These are phyloP conservation scores for Phanerotoma sp. DNA, from an alignment of 2,888 invertebrate genomes.

Conservation along the genomic window DNA sequence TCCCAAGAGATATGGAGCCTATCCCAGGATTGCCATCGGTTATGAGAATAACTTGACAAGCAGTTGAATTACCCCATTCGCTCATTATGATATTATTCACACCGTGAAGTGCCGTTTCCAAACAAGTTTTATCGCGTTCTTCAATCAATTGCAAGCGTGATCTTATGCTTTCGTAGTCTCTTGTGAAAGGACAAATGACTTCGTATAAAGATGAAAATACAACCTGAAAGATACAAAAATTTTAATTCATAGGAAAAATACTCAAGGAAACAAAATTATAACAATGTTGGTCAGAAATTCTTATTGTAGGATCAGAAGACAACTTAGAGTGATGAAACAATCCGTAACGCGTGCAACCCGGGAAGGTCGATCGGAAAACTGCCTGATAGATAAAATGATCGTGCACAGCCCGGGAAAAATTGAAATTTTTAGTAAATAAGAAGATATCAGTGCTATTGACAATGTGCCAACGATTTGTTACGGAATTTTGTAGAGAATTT, in stretches of 20 bases:
- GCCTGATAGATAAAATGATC: too few relatives aligned
- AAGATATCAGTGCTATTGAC: too few relatives aligned
- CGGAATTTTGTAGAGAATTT: too few relatives aligned
- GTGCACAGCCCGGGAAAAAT: too few relatives aligned
- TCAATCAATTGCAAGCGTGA: conserved; percentile 75
- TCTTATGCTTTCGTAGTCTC: conserved; percentile 82
- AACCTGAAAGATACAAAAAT: conserved; percentile 49
- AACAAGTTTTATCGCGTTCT: conserved; percentile 83
- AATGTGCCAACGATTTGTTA: too few relatives aligned
- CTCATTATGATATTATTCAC: conserved; percentile 77
- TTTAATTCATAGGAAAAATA: not conserved
- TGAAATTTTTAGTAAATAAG: too few relatives aligned
- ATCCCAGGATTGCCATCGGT: conserved; percentile 76
- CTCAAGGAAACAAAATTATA: not conserved
- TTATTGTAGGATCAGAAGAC: too few relatives aligned
- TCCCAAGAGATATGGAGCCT: conserved; percentile 66
- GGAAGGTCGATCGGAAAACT: too few relatives aligned
- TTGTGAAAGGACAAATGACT: conserved; percentile 81
- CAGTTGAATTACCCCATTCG: conserved; percentile 88
- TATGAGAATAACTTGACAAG: conserved; percentile 77
- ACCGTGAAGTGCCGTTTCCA: conserved; percentile 77
- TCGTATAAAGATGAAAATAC: conserved; percentile 60
- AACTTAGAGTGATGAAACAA: too few relatives aligned
- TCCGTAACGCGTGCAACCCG: too few relatives aligned
- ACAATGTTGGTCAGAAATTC: too few relatives aligned